These are phyloP conservation scores for Cebus imitator DNA, from an alignment of 2,113 vertebrate genomes.

Conservation along the genomic window DNA sequence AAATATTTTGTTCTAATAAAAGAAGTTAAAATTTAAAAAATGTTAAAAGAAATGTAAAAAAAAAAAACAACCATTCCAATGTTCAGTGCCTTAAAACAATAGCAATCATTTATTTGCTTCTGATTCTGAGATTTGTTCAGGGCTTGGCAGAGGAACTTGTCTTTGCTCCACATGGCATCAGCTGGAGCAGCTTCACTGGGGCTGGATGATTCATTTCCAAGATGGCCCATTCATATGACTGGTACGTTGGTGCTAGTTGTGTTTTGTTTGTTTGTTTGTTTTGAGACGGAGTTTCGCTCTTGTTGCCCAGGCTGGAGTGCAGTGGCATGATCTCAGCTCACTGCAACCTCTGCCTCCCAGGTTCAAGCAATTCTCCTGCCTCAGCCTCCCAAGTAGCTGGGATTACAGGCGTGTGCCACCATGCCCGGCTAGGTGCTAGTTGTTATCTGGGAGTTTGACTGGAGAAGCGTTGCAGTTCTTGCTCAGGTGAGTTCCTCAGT, in stretches of 20 bases:
- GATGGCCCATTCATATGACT: background rate
- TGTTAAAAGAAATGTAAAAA: too few relatives aligned
- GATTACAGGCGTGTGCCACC: too few relatives aligned
- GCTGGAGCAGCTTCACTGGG: background rate
- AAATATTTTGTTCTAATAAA: too few relatives aligned
- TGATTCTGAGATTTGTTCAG: background rate
- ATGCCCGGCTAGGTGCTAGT: background rate
- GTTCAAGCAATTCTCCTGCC: too few relatives aligned
- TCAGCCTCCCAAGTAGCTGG: too few relatives aligned
- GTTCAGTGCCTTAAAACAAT: background rate
- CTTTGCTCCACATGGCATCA: background rate
- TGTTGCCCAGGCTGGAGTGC: too few relatives aligned
- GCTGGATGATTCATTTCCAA: background rate
- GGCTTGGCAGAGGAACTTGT: background rate
- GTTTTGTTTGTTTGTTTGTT: too few relatives aligned
- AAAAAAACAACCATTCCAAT: background rate
- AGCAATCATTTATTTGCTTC: background rate
- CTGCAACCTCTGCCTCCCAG: too few relatives aligned
- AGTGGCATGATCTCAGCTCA: too few relatives aligned
- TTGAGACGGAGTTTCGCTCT: too few relatives aligned
- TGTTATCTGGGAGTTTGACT: background rate
- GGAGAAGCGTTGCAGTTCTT: background rate
- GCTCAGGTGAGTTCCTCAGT: background rate
- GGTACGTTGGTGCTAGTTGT: background rate
- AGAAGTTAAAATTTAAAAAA: too few relatives aligned